Percentiles rank a stretch among this genome's conserved stretches.
Evolutionary conservation across 2,113 vertebrate genomes (phyloP).

Genomic region (Lichenostomus cassidix): DNA sequence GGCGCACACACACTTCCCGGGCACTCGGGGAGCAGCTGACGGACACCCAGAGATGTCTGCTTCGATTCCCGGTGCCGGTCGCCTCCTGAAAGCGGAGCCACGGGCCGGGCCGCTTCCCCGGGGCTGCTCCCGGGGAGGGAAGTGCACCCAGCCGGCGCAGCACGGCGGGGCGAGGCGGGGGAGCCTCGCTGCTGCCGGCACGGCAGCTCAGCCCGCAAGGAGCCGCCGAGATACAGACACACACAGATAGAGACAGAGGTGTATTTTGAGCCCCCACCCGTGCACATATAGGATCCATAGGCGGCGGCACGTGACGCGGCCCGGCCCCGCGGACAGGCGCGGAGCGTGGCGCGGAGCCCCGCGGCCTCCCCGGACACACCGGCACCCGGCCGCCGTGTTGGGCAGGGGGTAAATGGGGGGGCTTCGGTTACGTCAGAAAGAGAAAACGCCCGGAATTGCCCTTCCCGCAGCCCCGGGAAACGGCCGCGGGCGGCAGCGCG

Average conservation of each 20-base stretch:
- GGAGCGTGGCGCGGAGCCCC: background rate
- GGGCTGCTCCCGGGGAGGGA: background rate
- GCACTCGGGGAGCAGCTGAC: background rate
- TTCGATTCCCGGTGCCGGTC: background rate
- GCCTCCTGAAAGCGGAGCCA: background rate
- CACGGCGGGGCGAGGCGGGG: background rate
- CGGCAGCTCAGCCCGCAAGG: background rate
- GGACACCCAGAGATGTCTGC: background rate
- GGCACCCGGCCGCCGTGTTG: background rate
- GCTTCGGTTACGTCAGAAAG: background rate
- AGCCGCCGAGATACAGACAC: background rate
- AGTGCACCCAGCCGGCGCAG: background rate
- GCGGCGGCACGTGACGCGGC: background rate
- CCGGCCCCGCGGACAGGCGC: background rate
- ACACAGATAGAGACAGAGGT: rapidly evolving
- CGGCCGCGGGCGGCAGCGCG: background rate
- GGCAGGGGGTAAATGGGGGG: background rate
- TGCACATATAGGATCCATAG: background rate
- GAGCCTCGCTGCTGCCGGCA: background rate
- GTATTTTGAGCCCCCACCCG: background rate
- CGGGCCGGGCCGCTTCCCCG: background rate
- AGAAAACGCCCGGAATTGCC: background rate
- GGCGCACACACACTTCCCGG: background rate
- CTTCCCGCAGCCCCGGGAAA: background rate
- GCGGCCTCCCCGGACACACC: background rate